Percentiles rank a stretch among this genome's conserved stretches.
phyloP scores from a whole-genome alignment of 1,140 invertebrate genomes.

The Apocrypta bakeri region DNA sequence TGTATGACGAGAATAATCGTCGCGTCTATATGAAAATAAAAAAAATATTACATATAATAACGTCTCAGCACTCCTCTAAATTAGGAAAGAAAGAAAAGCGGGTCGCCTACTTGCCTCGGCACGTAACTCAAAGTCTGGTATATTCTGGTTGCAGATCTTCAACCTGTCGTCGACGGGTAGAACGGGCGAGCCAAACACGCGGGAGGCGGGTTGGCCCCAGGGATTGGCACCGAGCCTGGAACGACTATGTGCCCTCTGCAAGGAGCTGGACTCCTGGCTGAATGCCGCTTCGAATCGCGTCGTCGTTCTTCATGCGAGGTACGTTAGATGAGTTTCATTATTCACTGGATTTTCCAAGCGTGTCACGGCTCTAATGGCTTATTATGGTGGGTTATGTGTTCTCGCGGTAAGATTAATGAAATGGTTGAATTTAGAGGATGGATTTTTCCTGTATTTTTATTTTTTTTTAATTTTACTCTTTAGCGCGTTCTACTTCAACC shows the following conservation, averaged over 20 bases:
- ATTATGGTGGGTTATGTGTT: no score
- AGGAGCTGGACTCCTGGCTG: conserved; percentile 93
- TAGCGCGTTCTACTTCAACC: no score
- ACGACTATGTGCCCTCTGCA: conserved; percentile 91
- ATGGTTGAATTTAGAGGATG: no score
- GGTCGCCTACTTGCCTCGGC: neutral
- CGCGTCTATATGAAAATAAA: no score
- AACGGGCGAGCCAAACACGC: conserved; percentile 77
- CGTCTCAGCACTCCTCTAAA: neutral
- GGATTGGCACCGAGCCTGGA: conserved; percentile 92
- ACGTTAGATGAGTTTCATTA: conserved; percentile 55
- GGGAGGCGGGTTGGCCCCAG: conserved; percentile 90
- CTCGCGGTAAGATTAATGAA: no score
- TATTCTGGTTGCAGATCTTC: conserved; percentile 82
- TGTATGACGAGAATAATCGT: neutral
- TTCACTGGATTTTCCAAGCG: neutral
- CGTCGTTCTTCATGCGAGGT: conserved; percentile 92
- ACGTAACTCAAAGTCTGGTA: neutral
- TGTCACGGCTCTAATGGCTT: no score
- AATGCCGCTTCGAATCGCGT: conserved; percentile 86
- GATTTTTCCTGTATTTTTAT: no score
- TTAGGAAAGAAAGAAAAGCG: neutral
- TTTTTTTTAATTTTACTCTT: no score
- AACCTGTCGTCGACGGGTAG: conserved; percentile 83
- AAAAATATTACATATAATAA: no score